Evolutionary conservation across 2,797 vertebrate species (phyloP).

Genomic region (Clangula hyemalis): DNA sequence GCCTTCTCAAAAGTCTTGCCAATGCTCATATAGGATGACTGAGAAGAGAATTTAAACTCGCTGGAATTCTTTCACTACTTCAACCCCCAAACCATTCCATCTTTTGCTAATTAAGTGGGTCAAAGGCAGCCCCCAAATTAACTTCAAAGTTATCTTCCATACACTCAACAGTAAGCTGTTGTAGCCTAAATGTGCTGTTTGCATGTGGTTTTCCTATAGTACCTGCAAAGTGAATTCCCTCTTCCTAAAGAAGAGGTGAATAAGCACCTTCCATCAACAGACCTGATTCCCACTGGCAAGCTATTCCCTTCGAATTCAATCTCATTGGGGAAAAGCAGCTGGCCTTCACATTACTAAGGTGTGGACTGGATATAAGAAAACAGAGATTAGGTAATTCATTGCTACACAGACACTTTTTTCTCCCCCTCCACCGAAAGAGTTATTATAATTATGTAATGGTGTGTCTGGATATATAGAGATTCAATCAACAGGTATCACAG

Average conservation of each 20-base stretch:
- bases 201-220: neutral
- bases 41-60: neutral
- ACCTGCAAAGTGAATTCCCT: neutral
- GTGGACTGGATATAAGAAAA: neutral
- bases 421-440: neutral
- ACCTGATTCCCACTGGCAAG: neutral
- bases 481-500: neutral
- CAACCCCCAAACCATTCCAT: neutral
- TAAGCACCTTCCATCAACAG: neutral
- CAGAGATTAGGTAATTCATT: neutral
- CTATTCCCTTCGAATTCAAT: neutral
- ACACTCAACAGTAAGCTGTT: rapidly evolving
- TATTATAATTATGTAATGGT: neutral
- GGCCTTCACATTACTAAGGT: neutral
- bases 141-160: neutral
- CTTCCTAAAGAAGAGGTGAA: neutral
- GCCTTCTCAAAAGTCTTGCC: neutral
- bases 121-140: neutral
- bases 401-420: neutral
- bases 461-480: neutral
- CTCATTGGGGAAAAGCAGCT: neutral
- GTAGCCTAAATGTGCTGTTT: neutral
- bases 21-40: rapidly evolving
- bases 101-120: neutral
- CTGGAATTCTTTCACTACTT: neutral